Conservation (phyloP, 2,113 vertebrate genomes). For the Psilopsiagon aurifrons region DNA sequence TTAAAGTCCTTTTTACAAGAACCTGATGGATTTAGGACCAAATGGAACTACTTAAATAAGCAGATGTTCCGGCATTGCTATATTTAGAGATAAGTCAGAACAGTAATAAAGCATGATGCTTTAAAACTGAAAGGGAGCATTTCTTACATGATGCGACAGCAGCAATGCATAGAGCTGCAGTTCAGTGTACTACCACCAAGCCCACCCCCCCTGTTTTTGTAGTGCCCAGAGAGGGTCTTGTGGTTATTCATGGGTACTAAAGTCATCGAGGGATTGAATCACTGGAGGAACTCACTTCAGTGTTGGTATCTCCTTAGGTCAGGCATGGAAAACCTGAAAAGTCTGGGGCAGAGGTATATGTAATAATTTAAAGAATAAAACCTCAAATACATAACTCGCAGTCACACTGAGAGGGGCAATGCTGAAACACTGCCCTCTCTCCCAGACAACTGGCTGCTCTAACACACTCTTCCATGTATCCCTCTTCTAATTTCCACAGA, state of each 20-base stretch:
- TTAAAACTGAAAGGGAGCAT: not conserved
- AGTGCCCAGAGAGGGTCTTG: not conserved
- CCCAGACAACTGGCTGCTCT: not conserved
- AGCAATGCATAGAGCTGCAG: rapidly evolving
- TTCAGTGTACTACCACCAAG: rapidly evolving
- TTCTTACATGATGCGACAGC: not conserved
- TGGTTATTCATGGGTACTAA: rapidly evolving
- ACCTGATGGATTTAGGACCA: conserved; percentile 39
- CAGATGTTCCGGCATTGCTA: not conserved
- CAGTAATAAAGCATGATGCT: not conserved
- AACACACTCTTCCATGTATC: rapidly evolving
- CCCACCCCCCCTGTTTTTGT: rapidly evolving
- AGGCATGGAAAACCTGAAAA: not conserved
- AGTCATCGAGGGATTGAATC: rapidly evolving
- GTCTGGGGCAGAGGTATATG: not conserved
- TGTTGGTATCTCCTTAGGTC: not conserved
- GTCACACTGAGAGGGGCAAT: rapidly evolving
- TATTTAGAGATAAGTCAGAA: not conserved
- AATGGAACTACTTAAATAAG: conserved; percentile 34
- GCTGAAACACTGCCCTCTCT: not conserved
- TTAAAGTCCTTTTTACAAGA: conserved; percentile 29
- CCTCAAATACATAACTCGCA: not conserved
- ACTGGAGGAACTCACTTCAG: not conserved
- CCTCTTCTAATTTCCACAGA: not conserved
- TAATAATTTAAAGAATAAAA: not conserved